These are phyloP conservation scores for Enteromius anoplus DNA, from an alignment of 2,797 vertebrate species.

Conservation along the genomic window DNA sequence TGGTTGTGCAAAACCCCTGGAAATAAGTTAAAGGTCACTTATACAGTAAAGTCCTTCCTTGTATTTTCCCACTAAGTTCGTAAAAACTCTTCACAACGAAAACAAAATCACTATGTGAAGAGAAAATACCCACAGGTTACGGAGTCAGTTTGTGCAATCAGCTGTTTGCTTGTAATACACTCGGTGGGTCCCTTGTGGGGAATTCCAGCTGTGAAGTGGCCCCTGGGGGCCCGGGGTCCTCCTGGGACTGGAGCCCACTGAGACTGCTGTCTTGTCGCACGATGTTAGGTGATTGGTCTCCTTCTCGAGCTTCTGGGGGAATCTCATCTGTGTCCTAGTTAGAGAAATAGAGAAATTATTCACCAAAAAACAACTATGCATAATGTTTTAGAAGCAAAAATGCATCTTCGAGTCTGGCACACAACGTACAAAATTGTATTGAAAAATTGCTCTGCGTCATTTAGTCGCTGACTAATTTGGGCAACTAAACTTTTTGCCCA, in stretches of 20 bases:
- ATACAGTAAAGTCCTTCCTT: background rate
- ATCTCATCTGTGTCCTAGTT: constrained; percentile 48
- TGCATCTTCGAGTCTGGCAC: background rate
- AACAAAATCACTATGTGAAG: background rate
- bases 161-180: background rate
- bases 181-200: constrained; percentile 20
- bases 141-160: constrained; percentile 5
- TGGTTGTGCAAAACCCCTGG: constrained; percentile 14
- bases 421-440: background rate
- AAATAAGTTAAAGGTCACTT: constrained; percentile 37
- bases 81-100: background rate
- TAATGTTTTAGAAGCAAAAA: background rate
- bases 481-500: background rate
- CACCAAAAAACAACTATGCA: background rate
- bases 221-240: constrained; percentile 3
- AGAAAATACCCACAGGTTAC: background rate
- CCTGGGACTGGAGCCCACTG: constrained; percentile 9
- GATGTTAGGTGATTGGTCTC: background rate
- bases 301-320: constrained; percentile 3
- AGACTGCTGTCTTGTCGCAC: constrained; percentile 7
- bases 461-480: background rate
- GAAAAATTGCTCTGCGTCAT: background rate
- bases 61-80: background rate
- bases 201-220: background rate
- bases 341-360: background rate